phyloP scores from a whole-genome alignment of 2,888 invertebrate species.

The Euproctis similis region DNA sequence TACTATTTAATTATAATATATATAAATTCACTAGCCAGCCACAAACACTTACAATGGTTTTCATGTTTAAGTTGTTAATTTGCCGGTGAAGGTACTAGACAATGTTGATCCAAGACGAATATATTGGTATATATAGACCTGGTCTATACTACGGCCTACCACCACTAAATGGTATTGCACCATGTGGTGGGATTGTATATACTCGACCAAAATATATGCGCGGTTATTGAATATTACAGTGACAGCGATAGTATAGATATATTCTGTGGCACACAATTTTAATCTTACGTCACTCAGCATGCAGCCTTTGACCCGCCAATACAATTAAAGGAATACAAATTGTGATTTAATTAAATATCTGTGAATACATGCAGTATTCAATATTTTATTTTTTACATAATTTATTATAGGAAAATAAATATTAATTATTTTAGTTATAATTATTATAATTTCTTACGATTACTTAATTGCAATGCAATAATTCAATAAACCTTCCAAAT shows the following conservation, averaged over 20 bases:
- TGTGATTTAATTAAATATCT: no score
- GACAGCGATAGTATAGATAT: constrained; percentile 43
- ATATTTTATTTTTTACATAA: no score
- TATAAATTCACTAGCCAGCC: constrained; percentile 39
- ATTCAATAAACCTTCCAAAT: no score
- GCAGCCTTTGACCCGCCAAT: constrained; percentile 8
- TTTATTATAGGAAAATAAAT: no score
- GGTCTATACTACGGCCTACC: constrained; percentile 56
- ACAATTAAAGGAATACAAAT: constrained; percentile 1
- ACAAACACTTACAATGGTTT: constrained; percentile 67
- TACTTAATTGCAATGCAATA: no score
- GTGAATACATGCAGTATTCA: no score
- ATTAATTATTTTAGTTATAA: no score
- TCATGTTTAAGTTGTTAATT: constrained; percentile 59
- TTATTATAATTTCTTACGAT: no score
- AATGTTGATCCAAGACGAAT: constrained; percentile 61
- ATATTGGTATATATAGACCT: constrained; percentile 69
- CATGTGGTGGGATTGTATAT: constrained; percentile 56
- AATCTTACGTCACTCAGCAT: constrained; percentile 17
- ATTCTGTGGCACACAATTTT: constrained; percentile 30
- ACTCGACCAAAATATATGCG: constrained; percentile 53
- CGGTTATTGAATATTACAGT: constrained; percentile 16
- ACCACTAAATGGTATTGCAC: constrained; percentile 63
- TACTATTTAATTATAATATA: constrained; percentile 24
- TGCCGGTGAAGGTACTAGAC: constrained; percentile 62